These are phyloP conservation scores for Mesorhabditis belari DNA, from an alignment of 2,888 invertebrate genomes.

Conservation along the genomic window DNA sequence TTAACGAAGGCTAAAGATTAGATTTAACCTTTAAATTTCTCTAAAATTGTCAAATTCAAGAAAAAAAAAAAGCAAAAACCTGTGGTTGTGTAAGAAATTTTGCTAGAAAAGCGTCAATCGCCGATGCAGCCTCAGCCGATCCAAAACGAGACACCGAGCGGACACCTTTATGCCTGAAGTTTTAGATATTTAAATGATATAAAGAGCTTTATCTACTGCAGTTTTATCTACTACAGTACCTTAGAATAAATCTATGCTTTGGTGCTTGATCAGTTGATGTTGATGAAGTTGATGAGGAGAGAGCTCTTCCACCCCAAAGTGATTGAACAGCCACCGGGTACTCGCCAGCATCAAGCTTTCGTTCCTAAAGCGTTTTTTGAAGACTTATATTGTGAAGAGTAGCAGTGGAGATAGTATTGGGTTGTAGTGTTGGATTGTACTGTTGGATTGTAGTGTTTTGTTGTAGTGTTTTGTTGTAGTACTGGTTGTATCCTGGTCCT, in stretches of 20 bases:
- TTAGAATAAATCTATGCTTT: conserved; percentile 33
- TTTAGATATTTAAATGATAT: background rate
- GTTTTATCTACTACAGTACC: conserved; percentile 1
- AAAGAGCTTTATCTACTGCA: background rate
- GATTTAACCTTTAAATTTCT: background rate
- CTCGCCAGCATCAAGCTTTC: conserved; percentile 70
- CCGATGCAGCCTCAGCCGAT: conserved; percentile 66
- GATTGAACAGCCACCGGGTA: conserved; percentile 58
- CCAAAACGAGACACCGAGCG: conserved; percentile 58
- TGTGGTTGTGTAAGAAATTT: conserved; percentile 81
- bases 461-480: too few species aligned
- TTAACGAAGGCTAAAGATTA: too few species aligned
- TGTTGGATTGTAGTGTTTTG: too few species aligned
- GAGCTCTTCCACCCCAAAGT: conserved; percentile 29
- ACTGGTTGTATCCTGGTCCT: too few species aligned
- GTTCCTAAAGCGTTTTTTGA: conserved; percentile 48
- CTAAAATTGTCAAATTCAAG: conserved; percentile 2
- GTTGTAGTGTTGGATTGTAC: too few species aligned
- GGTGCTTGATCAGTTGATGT: too few species aligned
- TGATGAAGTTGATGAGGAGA: conserved; percentile 18
- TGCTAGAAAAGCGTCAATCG: conserved; percentile 80
- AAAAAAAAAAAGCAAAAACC: too few species aligned
- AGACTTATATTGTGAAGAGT: too few species aligned
- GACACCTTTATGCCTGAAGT: conserved; percentile 21
- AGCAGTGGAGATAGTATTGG: too few species aligned